Evolutionary conservation across 2,797 vertebrate genomes (phyloP).

Genomic region (Xenops minutus): DNA sequence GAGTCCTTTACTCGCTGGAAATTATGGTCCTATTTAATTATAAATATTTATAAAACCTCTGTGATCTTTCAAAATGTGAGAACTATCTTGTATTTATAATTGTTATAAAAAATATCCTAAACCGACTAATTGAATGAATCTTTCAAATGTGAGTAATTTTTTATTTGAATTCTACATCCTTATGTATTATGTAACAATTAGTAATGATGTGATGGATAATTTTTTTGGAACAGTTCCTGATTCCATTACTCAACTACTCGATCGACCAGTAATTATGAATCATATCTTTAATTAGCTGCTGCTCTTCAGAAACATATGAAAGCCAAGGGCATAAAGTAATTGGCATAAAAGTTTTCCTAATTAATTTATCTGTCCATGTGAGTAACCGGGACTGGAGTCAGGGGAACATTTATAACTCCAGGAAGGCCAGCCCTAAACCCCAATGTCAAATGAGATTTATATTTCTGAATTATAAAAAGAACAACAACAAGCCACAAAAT

Average conservation of each 20-base stretch:
- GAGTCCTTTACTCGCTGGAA: neutral
- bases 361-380: conserved; percentile 93
- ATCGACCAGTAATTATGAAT: conserved; percentile 88
- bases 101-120: conserved; percentile 63
- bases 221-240: conserved; percentile 85
- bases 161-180: conserved; percentile 78
- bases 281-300: conserved; percentile 92
- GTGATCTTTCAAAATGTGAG: conserved; percentile 52
- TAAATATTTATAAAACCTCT: conserved; percentile 62
- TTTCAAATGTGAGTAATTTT: conserved; percentile 78
- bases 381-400: conserved; percentile 86
- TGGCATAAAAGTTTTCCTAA: conserved; percentile 92
- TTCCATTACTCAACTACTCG: conserved; percentile 83
- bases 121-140: conserved; percentile 61
- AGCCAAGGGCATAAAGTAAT: conserved; percentile 92
- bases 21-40: conserved; percentile 25
- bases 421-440: conserved; percentile 80
- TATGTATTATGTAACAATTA: conserved; percentile 87
- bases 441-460: conserved; percentile 80
- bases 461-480: conserved; percentile 80
- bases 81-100: conserved; percentile 68
- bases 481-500: conserved; percentile 80
- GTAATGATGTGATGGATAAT: conserved; percentile 82
- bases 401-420: conserved; percentile 90
- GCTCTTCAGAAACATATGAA: conserved; percentile 87